phyloP scores from a whole-genome alignment of 2,888 invertebrate genomes.

The Pammene fasciana region DNA sequence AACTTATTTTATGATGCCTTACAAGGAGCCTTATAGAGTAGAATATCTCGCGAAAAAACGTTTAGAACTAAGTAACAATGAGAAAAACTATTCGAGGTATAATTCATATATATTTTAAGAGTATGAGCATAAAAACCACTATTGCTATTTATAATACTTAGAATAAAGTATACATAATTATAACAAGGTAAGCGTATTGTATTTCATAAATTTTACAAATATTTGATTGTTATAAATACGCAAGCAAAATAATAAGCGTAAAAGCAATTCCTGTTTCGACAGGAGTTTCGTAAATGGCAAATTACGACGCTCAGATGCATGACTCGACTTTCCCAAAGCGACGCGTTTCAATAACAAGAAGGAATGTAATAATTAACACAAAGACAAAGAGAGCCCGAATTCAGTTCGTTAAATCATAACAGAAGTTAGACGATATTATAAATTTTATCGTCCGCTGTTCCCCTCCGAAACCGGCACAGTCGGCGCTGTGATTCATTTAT shows the following conservation, averaged over 20 bases:
- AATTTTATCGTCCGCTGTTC: slow-evolving; percentile 72
- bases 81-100: too few relatives aligned
- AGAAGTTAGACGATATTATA: slow-evolving; percentile 75
- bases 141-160: too few relatives aligned
- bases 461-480: slow-evolving; percentile 59
- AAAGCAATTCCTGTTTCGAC: slow-evolving; percentile 28
- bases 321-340: slow-evolving; percentile 37
- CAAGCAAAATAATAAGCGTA: slow-evolving; percentile 26
- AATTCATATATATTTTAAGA: too few relatives aligned
- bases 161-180: too few relatives aligned
- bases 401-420: slow-evolving; percentile 78
- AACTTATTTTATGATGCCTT: too few relatives aligned
- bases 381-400: slow-evolving; percentile 64
- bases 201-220: too few relatives aligned
- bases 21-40: too few relatives aligned
- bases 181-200: too few relatives aligned
- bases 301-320: slow-evolving; percentile 37
- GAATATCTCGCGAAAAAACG: too few relatives aligned
- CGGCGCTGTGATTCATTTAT: slow-evolving; percentile 71
- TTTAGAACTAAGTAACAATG: too few relatives aligned
- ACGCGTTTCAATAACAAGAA: slow-evolving; percentile 52
- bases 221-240: slow-evolving; percentile 17
- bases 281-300: slow-evolving; percentile 33
- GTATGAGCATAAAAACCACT: too few relatives aligned
- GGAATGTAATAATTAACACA: slow-evolving; percentile 67